These are phyloP conservation scores for Dolichopus griseipennis DNA, from an alignment of 2,888 invertebrate genomes.

Conservation along the genomic window DNA sequence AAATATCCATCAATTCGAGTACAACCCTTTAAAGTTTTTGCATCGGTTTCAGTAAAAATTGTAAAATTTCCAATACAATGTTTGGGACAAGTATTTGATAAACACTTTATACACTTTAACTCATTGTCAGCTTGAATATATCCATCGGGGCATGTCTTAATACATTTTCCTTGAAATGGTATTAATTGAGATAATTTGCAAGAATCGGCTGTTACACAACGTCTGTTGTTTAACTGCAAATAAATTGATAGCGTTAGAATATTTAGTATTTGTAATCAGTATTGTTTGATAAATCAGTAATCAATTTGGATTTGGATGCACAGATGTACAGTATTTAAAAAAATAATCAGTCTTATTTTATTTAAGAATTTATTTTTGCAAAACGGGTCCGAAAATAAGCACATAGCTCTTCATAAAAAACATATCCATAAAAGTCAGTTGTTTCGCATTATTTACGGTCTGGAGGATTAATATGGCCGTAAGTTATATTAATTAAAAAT, in stretches of 20 bases:
- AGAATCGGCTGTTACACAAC: neutral
- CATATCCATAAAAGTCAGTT: no score
- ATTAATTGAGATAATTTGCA: neutral
- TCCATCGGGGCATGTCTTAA: slow-evolving; percentile 53
- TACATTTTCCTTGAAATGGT: slow-evolving; percentile 43
- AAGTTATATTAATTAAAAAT: no score
- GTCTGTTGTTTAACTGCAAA: slow-evolving; percentile 7
- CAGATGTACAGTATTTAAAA: neutral
- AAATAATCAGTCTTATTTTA: no score
- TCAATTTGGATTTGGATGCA: neutral
- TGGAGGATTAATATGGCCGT: no score
- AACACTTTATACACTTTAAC: slow-evolving; percentile 33
- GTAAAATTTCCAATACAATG: slow-evolving; percentile 45
- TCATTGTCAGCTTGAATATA: neutral
- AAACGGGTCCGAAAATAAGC: no score
- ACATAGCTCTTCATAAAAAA: no score
- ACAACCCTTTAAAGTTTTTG: slow-evolving; percentile 54
- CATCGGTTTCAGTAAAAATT: slow-evolving; percentile 47
- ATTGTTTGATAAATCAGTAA: no score
- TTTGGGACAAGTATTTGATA: slow-evolving; percentile 29
- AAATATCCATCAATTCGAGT: slow-evolving; percentile 60
- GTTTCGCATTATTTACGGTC: no score
- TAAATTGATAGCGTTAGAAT: neutral
- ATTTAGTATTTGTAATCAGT: neutral
- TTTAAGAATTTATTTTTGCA: no score